Evolutionary conservation across 1,140 invertebrate species (phyloP).

Genomic region (Aphaenogaster ashmeadi): DNA sequence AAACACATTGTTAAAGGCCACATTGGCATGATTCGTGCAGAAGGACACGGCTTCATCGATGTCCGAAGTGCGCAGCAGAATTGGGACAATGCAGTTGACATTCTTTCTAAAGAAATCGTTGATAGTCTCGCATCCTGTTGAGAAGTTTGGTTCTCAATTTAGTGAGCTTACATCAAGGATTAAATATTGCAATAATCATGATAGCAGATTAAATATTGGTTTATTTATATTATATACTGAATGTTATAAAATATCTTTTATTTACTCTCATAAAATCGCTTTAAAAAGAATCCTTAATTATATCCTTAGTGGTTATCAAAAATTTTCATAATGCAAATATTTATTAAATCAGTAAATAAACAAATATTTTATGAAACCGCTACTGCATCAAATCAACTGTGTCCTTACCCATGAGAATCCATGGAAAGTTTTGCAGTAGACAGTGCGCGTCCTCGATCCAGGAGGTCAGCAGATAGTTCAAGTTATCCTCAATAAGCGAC

Average conservation of each 20-base stretch:
- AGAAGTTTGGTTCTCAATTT: background rate
- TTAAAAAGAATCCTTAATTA: background rate
- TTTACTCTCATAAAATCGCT: background rate
- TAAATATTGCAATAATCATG: background rate
- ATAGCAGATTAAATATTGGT: background rate
- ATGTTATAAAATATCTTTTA: background rate
- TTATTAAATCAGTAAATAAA: background rate
- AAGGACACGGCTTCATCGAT: slow-evolving; percentile 74
- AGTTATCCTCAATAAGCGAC: slow-evolving; percentile 82
- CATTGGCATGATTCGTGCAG: slow-evolving; percentile 72
- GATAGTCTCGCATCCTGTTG: slow-evolving; percentile 80
- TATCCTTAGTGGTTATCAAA: background rate
- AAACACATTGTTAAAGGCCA: slow-evolving; percentile 79
- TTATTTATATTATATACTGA: background rate
- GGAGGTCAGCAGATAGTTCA: slow-evolving; percentile 80
- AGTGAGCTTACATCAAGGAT: background rate
- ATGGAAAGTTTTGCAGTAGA: slow-evolving; percentile 82
- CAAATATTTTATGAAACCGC: background rate
- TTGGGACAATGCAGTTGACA: slow-evolving; percentile 80
- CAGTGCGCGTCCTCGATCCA: slow-evolving; percentile 64
- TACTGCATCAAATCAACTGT: background rate
- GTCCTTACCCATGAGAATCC: slow-evolving; percentile 59
- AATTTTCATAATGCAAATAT: background rate
- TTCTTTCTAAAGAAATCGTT: slow-evolving; percentile 84
- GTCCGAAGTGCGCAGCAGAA: slow-evolving; percentile 80